Conservation (phyloP, 2,113 vertebrate species). For the Menidia beryllina region DNA sequence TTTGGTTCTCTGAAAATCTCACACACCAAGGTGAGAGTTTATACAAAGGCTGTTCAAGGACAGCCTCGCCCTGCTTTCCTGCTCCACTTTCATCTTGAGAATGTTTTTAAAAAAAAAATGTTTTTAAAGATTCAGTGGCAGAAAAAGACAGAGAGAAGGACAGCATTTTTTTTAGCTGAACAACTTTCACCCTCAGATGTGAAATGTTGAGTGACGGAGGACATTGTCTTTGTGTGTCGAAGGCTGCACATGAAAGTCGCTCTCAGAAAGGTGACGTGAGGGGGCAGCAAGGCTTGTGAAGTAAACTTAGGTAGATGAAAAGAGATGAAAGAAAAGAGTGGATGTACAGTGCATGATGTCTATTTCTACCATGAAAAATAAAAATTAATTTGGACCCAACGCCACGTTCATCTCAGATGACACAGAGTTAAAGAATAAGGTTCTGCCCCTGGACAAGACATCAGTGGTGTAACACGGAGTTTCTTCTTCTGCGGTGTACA, state of each 20-base stretch:
- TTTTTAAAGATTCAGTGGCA: not conserved
- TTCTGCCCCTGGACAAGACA: not conserved
- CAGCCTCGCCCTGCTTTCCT: not conserved
- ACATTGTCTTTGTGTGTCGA: not conserved
- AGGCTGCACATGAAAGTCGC: slow-evolving; percentile 18
- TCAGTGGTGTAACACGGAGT: too few species aligned
- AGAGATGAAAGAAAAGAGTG: too few species aligned
- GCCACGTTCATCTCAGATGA: too few species aligned
- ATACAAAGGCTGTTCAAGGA: slow-evolving; percentile 7
- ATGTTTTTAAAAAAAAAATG: slow-evolving; percentile 26
- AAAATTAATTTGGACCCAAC: too few species aligned
- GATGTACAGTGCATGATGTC: too few species aligned
- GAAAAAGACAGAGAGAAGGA: not conserved
- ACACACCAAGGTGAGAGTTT: not conserved
- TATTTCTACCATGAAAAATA: too few species aligned
- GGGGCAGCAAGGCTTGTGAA: not conserved
- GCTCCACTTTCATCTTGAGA: slow-evolving; percentile 41
- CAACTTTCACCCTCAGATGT: not conserved
- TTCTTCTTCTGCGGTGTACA: too few species aligned
- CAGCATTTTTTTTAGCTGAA: not conserved
- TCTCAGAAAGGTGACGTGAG: not conserved
- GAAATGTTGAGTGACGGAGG: slow-evolving; percentile 37
- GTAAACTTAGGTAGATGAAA: not conserved
- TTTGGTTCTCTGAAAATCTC: slow-evolving; percentile 32
- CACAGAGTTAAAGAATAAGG: not conserved